Evolutionary conservation across 2,797 vertebrate genomes (phyloP), one percentile per base, ranked within the genome.

Genomic region (Sphaeramia orbicularis): DNA sequence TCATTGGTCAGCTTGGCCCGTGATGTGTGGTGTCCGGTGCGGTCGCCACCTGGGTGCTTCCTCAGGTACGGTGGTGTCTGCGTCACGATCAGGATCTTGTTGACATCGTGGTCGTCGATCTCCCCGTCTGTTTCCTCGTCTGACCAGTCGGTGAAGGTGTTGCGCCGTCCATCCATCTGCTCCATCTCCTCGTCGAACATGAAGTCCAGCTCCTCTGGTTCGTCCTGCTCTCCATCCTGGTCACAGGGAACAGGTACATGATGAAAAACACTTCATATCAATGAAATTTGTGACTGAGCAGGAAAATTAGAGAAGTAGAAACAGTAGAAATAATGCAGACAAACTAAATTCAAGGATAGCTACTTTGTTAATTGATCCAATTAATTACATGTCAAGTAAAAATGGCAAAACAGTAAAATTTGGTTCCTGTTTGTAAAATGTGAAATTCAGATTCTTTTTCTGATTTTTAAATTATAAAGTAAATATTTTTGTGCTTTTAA

Each of bases 181-280:
- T 96, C 96, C 97, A 99, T 98, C 90, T 99, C 98, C 88, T 99
- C 98, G 0, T 99, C 98, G 0, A 99, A 99, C 77, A 99, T 95
- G 90, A 99, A 99, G 91, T 99, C 98, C 6, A 99, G 91, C 75
- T 99, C 98, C 83, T 99, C 98, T 0, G 97, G 97, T 7, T 99
- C 98, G 0, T 99, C 97, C 79, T 91, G 95, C 72, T 98, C 96
- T 11, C 94, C 88, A 32, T 72, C 87, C 89, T 90, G 72, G 53
- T 8, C n/a, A 6, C 21, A 14, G 47, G 12, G 18, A 30, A 27
- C 2, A 49, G 2, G 14, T 35, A 21, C 19, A 21, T 21, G 19
- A 21, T 21, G 19, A 21, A 21, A 21, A 21, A 21, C 19, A 12
- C 0, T 10, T 35, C 32, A 35, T 35, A 3, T 35, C 32, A 35